Evolutionary conservation across 2,797 vertebrate species (phyloP).

Genomic region (Kryptopterus vitreolus): DNA sequence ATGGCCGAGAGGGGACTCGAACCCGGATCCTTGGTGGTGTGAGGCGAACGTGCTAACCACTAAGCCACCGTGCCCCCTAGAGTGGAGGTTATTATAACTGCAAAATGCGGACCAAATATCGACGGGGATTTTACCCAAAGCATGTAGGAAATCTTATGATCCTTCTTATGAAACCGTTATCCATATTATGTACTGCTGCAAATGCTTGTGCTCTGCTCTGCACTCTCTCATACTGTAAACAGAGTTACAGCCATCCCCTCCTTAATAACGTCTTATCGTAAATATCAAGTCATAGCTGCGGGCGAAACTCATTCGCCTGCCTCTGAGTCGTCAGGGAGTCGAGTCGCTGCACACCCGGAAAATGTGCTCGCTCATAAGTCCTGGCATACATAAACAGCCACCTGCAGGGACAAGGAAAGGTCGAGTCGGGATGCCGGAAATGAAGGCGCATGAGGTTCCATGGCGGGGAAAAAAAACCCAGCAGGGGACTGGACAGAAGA

Average conservation of each 20-base stretch:
- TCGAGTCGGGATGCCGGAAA: constrained; percentile 16
- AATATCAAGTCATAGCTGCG: neutral
- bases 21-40: no score
- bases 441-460: constrained; percentile 9
- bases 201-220: neutral
- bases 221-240: neutral
- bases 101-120: no score
- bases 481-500: neutral
- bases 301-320: constrained; percentile 4
- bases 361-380: constrained; percentile 10
- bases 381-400: constrained; percentile 17
- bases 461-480: constrained; percentile 17
- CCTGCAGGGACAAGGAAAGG: constrained; percentile 16
- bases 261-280: neutral
- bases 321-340: neutral
- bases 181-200: neutral
- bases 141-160: no score
- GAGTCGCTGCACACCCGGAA: neutral
- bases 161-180: no score
- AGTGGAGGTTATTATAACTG: no score
- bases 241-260: neutral
- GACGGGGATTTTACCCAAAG: no score
- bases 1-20: no score
- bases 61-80: no score
- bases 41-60: no score